phyloP scores from a whole-genome alignment of 2,113 vertebrate species.

The Scalopus aquaticus region DNA sequence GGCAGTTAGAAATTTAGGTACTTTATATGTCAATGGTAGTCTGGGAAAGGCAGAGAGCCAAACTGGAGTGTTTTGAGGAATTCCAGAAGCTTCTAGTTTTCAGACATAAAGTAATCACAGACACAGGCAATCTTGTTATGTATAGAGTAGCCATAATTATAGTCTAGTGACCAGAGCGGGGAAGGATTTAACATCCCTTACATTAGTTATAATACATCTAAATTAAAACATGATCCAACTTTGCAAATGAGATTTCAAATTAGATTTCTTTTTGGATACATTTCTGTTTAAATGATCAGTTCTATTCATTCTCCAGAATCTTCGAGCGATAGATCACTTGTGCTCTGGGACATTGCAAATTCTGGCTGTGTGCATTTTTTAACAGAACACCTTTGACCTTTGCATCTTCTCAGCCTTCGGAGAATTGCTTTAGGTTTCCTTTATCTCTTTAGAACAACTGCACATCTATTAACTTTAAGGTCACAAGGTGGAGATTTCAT shows the following conservation, averaged over 20 bases:
- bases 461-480: not conserved
- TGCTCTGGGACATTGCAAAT: not conserved
- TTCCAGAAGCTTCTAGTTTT: not conserved
- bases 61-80: not conserved
- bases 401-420: not conserved
- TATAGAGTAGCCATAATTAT: not conserved
- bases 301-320: not conserved
- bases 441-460: not conserved
- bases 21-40: not conserved
- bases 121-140: not conserved
- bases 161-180: not conserved
- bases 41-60: not conserved
- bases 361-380: not conserved
- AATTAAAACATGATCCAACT: not conserved
- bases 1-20: not conserved
- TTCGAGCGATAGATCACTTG: not conserved
- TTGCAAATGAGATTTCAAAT: not conserved
- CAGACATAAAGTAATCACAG: not conserved
- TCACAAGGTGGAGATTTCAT: not conserved
- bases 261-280: not conserved
- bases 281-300: not conserved
- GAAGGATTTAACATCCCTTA: not conserved
- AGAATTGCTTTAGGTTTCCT: not conserved
- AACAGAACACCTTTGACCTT: not conserved
- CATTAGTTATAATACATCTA: not conserved